A percentile compares a stretch with the other conserved stretches of the same genome.
phyloP scores from a whole-genome alignment of 2,797 vertebrate species.

The Gymnocypris eckloni region DNA sequence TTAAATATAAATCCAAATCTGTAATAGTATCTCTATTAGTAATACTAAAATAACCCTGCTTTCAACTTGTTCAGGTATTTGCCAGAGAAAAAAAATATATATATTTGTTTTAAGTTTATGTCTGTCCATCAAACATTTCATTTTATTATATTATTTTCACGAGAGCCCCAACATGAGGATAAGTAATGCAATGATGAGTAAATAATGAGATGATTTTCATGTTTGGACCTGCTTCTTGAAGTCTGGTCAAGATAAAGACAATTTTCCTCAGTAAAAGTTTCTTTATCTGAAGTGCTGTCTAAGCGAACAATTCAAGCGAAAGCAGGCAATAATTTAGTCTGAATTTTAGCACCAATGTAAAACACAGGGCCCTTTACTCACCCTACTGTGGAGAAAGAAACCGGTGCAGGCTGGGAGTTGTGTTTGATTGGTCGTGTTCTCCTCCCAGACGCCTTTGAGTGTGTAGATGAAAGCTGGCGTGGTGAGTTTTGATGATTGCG shows the following conservation, averaged over 20 bases:
- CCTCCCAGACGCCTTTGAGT: conserved; percentile 48
- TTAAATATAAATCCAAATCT: background rate
- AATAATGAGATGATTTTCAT: background rate
- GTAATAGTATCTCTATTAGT: background rate
- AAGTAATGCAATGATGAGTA: background rate
- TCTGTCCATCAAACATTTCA: background rate
- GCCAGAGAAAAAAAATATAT: background rate
- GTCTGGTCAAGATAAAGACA: background rate
- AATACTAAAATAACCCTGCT: background rate
- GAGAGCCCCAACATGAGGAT: background rate
- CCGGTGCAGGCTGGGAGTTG: conserved; percentile 40
- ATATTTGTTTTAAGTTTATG: too few relatives aligned
- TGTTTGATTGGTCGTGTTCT: conserved; percentile 56
- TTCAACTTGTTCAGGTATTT: background rate
- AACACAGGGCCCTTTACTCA: conserved; percentile 23
- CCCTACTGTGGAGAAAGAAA: conserved; percentile 43
- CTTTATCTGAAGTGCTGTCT: background rate
- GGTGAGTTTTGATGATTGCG: conserved; percentile 59
- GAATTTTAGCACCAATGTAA: background rate
- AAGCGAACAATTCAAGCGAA: background rate
- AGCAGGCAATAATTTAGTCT: conserved; percentile 15
- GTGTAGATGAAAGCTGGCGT: conserved; percentile 59
- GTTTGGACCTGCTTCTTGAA: background rate
- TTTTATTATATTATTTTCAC: background rate
- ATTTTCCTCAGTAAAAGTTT: background rate